Conservation (phyloP, 2,113 vertebrate species). For the Dicaeum eximium region DNA sequence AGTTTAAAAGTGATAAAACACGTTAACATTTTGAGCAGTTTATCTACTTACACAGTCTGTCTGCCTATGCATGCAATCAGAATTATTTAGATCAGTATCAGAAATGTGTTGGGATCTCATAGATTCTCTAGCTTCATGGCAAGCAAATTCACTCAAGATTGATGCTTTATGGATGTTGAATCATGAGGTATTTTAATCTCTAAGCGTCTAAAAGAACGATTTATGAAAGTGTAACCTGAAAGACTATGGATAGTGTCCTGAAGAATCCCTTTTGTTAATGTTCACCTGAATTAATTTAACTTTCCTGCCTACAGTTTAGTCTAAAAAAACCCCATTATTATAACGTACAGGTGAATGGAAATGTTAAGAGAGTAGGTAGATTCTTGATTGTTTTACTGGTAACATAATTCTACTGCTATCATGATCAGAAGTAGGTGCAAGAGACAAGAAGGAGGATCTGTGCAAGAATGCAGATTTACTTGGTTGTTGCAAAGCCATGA, state of each 20-base stretch:
- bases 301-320: not conserved
- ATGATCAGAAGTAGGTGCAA: not conserved
- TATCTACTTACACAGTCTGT: not conserved
- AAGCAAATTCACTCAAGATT: not conserved
- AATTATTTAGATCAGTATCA: slow-evolving; percentile 37
- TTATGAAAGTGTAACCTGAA: not conserved
- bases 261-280: not conserved
- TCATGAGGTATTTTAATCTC: not conserved
- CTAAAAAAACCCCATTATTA: not conserved
- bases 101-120: not conserved
- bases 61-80: not conserved
- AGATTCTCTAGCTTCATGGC: not conserved
- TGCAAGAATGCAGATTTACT: not conserved
- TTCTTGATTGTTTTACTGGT: not conserved
- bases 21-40: not conserved
- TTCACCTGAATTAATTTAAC: not conserved
- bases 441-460: not conserved
- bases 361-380: not conserved
- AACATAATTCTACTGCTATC: rapidly evolving
- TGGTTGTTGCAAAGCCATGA: not conserved
- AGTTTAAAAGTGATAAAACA: slow-evolving; percentile 14
- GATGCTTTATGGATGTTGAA: not conserved
- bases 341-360: not conserved
- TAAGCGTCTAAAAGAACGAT: not conserved
- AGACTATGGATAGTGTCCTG: not conserved